phyloP scores from a whole-genome alignment of 2,797 vertebrate species.

The Malacoraja senta region DNA sequence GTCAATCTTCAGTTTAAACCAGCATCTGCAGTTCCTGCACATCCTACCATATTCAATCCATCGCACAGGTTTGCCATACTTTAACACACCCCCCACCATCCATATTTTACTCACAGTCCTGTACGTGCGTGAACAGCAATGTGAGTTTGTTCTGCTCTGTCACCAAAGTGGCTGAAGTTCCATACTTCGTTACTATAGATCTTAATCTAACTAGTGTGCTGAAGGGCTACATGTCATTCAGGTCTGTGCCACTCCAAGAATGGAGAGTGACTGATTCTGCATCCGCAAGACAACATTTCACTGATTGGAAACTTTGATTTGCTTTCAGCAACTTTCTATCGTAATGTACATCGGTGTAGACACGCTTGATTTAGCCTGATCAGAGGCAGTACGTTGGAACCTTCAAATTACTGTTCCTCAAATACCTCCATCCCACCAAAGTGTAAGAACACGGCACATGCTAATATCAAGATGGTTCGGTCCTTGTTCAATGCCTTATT shows the following conservation, averaged over 20 bases:
- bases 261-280: background rate
- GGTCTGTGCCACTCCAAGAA: background rate
- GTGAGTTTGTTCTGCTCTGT: background rate
- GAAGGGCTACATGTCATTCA: background rate
- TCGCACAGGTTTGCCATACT: background rate
- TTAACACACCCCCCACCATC: background rate
- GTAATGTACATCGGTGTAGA: background rate
- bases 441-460: background rate
- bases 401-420: background rate
- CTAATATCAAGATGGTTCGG: background rate
- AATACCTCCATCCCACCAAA: background rate
- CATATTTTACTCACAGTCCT: background rate
- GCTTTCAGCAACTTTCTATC: background rate
- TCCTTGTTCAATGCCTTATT: background rate
- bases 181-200: background rate
- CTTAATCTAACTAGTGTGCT: background rate
- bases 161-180: background rate
- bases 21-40: too few species aligned
- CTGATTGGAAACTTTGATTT: background rate
- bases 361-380: background rate
- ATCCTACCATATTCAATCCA: too few species aligned
- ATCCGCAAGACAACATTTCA: background rate
- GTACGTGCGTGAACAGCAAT: background rate
- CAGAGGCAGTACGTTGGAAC: background rate
- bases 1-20: too few species aligned